phyloP scores from a whole-genome alignment of 2,888 invertebrate genomes.

The Molanna angustata region DNA sequence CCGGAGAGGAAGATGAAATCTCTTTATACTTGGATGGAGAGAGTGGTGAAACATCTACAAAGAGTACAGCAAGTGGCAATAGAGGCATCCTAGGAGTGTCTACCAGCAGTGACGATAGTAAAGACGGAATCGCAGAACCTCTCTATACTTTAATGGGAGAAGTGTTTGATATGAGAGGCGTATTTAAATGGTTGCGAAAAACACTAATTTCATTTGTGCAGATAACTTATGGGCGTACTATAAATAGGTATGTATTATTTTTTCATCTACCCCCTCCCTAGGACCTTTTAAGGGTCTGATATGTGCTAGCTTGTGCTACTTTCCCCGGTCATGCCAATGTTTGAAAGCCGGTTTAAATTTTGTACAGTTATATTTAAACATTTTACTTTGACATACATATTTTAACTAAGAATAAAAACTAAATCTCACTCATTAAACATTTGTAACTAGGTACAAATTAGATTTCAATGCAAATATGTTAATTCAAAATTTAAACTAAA shows the following conservation, averaged over 20 bases:
- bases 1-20: slow-evolving; percentile 79
- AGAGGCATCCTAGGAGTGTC: slow-evolving; percentile 45
- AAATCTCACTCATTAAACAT: no score
- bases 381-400: no score
- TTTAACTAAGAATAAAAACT: no score
- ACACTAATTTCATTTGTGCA: slow-evolving; percentile 90
- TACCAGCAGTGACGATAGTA: slow-evolving; percentile 55
- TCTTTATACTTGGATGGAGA: slow-evolving; percentile 73
- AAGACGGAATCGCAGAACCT: slow-evolving; percentile 88
- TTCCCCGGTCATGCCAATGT: no score
- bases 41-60: slow-evolving; percentile 43
- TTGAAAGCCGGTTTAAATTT: no score
- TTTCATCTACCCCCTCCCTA: no score
- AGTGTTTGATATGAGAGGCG: slow-evolving; percentile 86
- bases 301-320: no score
- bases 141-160: slow-evolving; percentile 84
- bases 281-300: no score
- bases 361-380: no score
- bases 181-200: slow-evolving; percentile 82
- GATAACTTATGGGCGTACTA: slow-evolving; percentile 87
- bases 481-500: no score
- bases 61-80: slow-evolving; percentile 42
- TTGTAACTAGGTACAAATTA: no score
- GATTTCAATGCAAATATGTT: no score
- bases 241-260: slow-evolving; percentile 80